These are phyloP conservation scores for Dynastes maya DNA, from an alignment of 2,888 invertebrate genomes.

Conservation along the genomic window DNA sequence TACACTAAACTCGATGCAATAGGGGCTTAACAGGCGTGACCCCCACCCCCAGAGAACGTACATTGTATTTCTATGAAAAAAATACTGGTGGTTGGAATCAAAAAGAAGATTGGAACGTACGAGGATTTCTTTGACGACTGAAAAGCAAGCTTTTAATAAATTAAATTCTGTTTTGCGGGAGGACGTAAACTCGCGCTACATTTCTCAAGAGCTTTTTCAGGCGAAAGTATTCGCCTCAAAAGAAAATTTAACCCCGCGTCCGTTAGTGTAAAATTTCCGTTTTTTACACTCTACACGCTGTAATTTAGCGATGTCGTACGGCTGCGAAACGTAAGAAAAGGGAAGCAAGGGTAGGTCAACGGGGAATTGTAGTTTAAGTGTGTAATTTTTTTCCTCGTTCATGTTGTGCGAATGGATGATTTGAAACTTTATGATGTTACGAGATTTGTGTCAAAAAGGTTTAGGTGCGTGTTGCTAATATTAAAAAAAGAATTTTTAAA, in stretches of 20 bases:
- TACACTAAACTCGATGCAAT: too few species aligned
- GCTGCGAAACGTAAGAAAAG: constrained; percentile 25
- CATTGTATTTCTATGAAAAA: neutral
- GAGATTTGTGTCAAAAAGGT: constrained; percentile 15
- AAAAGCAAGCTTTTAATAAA: constrained; percentile 37
- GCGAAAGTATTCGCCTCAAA: constrained; percentile 13
- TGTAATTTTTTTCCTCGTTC: constrained; percentile 42
- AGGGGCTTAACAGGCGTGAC: too few species aligned
- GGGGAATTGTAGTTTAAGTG: constrained; percentile 36
- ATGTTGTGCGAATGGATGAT: constrained; percentile 31
- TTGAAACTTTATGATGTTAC: constrained; percentile 34
- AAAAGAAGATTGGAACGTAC: constrained; percentile 19
- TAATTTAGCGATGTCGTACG: constrained; percentile 33
- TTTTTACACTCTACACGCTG: constrained; percentile 31
- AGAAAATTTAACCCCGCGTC: constrained; percentile 37
- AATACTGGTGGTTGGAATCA: constrained; percentile 8
- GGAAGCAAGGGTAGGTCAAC: neutral
- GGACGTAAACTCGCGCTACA: constrained; percentile 21
- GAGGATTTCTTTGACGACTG: constrained; percentile 31
- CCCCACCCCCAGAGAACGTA: too few species aligned
- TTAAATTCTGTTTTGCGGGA: constrained; percentile 42
- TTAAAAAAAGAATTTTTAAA: constrained; percentile 6
- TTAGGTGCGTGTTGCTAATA: constrained; percentile 1
- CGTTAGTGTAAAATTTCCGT: constrained; percentile 31
- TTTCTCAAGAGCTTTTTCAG: constrained; percentile 34